Base-by-base conservation (phyloP, 2,113 vertebrate species). In the Microcebus lehilahytsara region DNA sequence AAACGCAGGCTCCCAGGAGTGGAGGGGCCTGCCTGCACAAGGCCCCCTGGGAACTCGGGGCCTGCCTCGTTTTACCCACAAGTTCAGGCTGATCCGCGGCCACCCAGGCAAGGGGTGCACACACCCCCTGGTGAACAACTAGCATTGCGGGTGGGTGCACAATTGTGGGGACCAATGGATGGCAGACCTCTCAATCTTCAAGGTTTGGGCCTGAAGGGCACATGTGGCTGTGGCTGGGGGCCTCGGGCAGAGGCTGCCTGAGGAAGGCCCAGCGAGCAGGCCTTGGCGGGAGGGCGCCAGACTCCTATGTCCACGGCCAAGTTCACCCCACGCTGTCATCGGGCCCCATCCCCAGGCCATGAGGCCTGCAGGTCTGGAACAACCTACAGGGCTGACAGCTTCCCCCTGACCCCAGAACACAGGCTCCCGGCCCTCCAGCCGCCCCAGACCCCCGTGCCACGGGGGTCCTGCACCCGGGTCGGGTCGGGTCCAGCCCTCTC, bases 181-280 rank as follows among this genome's bases (percentile, higher is more conserved):
- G 22, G 13, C 32, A 4, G 34, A 62, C 23, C 42, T 9, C 11
- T 17, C 34, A 25, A 7, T 53, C 46, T 42, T 58, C 13, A 22
- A 5, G 32, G 34, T 4, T 17, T 56, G 42, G n/a, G 51, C 1
- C 9, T 7, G n/a, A 60, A 1, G 11, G 9, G 46, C 11, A 12
- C 17, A 37, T 37, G 37, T 37, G 37, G 37, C 37, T 37, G 22
- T 5, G 1, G 10, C 40, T 20, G 9, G 2, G 10, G 56, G 3
- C 37, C 60, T 69, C 1, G 62, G 69, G n/a, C 9, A 1, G 75
- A 46, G 56, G 23, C 56, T 3, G 32, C 49, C 77, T 22, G 53
- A 62, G 17, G 20, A 46, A n/a, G 69, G 71, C 53, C 25, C 25
- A 64, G 25, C 11, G 25, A 64, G 25, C 60, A 64, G 60, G 10